Base-by-base conservation (phyloP, 1,140 invertebrate genomes). In the Aplysia californica region DNA sequence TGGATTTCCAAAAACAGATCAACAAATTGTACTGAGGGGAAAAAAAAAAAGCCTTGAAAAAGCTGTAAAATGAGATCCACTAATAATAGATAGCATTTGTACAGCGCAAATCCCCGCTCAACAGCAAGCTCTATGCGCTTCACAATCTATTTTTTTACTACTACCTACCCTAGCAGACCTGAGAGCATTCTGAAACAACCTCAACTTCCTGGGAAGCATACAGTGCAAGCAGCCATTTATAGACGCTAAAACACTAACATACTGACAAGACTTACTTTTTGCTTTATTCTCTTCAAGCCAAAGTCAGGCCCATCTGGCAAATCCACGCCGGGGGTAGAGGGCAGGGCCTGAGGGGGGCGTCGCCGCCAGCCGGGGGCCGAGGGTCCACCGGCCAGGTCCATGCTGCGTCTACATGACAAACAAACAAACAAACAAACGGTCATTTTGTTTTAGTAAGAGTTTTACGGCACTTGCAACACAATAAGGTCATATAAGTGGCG, bases 301-400 rank as follows among this genome's bases (percentile, higher is more conserved):
- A 90, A 83, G 79, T 86, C 80, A 41, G 81, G 79, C 65, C 81
- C 75, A 82, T 84, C 82, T 66, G 79, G 75, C 29, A 82, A 59
- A 71, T 85, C 84, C 26, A 77, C 77, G 39, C 80, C 82, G 26
- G 83, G 84, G 3, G 82, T 86, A 23, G 82, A 85, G 21, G 82
- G 83, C 44, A 80, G 78, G 36, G 80, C 79, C 73, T 82, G 83
- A 15, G 81, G 86, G 39, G 81, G 83, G 31, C 68, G 81, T n/a
- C 82, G 75, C 39, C 86, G 81, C 84, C 86, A 87, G 71, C 82
- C 82, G 76, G 75, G 81, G 50, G 78, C 81, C 71, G 67, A 50
- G 3, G 39, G 59, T 1, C 61, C 72, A n/a, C 72, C 72, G 20
- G 61, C 61, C 20, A 66, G 38, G 26, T 23, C 35, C 2, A 1